Evolutionary conservation across 2,797 vertebrate species (phyloP).

Genomic region (Gastrophryne carolinensis): DNA sequence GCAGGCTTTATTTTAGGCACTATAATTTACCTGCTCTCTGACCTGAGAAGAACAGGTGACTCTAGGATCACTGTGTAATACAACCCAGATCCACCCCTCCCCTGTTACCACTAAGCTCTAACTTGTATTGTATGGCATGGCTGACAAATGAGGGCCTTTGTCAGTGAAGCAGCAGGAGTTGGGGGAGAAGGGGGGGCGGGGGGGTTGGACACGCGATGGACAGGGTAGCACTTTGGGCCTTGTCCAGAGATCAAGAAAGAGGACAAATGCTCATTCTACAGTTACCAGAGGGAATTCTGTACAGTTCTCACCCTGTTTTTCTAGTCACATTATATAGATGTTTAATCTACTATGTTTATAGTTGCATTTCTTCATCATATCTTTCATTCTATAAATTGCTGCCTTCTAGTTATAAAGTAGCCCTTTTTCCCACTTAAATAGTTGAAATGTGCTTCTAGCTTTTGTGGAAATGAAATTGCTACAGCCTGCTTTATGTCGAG

Average conservation of each 20-base stretch:
- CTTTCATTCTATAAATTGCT: too few relatives aligned
- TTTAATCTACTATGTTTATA: too few relatives aligned
- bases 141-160: constrained; percentile 52
- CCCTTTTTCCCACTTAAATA: too few relatives aligned
- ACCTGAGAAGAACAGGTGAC: background rate
- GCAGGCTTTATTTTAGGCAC: too few relatives aligned
- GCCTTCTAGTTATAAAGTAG: too few relatives aligned
- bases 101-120: constrained; percentile 35
- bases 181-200: constrained; percentile 19
- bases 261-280: background rate
- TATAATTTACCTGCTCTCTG: background rate
- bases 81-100: background rate
- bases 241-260: background rate
- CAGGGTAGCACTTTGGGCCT: background rate
- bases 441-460: too few relatives aligned
- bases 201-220: background rate
- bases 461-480: too few relatives aligned
- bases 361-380: too few relatives aligned
- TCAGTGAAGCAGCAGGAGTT: constrained; percentile 40
- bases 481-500: too few relatives aligned
- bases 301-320: too few relatives aligned
- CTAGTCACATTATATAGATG: background rate
- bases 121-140: constrained; percentile 45
- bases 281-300: background rate
- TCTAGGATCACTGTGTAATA: background rate